Percentiles rank a stretch among this genome's conserved stretches.
Conservation (phyloP, 2,113 vertebrate genomes). For the Gambusia holbrooki region DNA sequence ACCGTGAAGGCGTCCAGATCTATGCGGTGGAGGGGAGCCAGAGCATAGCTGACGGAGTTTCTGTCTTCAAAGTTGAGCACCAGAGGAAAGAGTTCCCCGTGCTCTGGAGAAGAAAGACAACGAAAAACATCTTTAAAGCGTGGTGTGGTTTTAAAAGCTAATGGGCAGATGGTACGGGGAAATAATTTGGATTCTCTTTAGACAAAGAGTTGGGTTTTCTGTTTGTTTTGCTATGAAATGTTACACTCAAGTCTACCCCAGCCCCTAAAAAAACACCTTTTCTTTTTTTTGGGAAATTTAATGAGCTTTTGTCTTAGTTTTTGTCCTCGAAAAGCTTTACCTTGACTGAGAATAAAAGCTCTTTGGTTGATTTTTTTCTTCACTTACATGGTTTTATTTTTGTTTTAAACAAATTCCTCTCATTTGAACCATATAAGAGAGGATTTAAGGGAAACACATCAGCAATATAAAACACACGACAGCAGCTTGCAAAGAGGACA, state of each 20-base stretch:
- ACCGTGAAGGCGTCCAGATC: conserved; percentile 79
- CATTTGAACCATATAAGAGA: too few relatives aligned
- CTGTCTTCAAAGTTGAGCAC: conserved; percentile 80
- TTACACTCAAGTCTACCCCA: background rate
- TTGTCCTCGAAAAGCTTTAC: too few relatives aligned
- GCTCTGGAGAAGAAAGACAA: conserved; percentile 53
- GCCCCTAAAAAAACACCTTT: too few relatives aligned
- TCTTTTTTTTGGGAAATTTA: too few relatives aligned
- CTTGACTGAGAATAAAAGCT: background rate
- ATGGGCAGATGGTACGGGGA: background rate
- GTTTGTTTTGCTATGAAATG: background rate
- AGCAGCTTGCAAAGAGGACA: too few relatives aligned
- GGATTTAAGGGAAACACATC: too few relatives aligned
- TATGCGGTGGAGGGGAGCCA: conserved; percentile 71
- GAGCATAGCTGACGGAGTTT: conserved; percentile 75
- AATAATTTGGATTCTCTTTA: background rate
- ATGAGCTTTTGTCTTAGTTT: too few relatives aligned
- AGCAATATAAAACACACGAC: too few relatives aligned
- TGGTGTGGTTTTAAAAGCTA: background rate
- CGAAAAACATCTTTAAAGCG: background rate
- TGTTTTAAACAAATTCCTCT: too few relatives aligned
- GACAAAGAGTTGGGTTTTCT: background rate
- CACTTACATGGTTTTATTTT: background rate
- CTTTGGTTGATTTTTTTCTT: background rate
- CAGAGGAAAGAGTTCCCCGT: conserved; percentile 67